These are phyloP conservation scores for Theristicus caerulescens DNA, from an alignment of 2,113 vertebrate genomes.

Conservation along the genomic window DNA sequence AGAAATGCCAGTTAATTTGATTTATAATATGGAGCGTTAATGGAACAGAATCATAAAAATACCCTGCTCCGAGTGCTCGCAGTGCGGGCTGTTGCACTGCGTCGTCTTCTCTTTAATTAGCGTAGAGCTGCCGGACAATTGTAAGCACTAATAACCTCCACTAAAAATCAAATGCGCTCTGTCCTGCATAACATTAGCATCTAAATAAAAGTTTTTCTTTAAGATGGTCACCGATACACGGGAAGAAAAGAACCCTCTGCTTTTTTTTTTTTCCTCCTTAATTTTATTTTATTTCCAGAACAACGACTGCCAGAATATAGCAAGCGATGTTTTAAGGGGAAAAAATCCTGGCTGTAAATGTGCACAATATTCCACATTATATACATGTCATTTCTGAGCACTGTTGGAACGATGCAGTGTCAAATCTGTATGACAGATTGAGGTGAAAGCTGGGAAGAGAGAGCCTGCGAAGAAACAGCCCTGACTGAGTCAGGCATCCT, in stretches of 20 bases:
- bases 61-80: background rate
- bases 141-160: background rate
- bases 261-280: accelerated
- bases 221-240: background rate
- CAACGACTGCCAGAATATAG: slow-evolving; percentile 56
- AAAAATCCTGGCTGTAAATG: slow-evolving; percentile 89
- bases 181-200: background rate
- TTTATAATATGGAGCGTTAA: slow-evolving; percentile 64
- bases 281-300: slow-evolving; percentile 40
- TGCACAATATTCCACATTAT: slow-evolving; percentile 99
- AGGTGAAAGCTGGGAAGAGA: slow-evolving; percentile 93
- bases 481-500: slow-evolving; percentile 86
- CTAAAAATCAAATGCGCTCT: background rate
- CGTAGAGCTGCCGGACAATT: background rate
- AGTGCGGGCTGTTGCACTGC: background rate
- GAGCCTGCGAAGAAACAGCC: slow-evolving; percentile 86
- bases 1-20: slow-evolving; percentile 71
- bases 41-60: slow-evolving; percentile 48
- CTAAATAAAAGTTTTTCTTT: slow-evolving; percentile 15
- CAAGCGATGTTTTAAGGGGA: slow-evolving; percentile 66
- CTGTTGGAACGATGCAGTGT: slow-evolving; percentile 90
- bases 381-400: slow-evolving; percentile 96
- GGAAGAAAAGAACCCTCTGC: slow-evolving; percentile 34
- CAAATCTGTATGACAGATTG: slow-evolving; percentile 99
- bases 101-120: slow-evolving; percentile 45